Evolutionary conservation across 2,113 vertebrate species (phyloP).

Genomic region (Pungitius pungitius): DNA sequence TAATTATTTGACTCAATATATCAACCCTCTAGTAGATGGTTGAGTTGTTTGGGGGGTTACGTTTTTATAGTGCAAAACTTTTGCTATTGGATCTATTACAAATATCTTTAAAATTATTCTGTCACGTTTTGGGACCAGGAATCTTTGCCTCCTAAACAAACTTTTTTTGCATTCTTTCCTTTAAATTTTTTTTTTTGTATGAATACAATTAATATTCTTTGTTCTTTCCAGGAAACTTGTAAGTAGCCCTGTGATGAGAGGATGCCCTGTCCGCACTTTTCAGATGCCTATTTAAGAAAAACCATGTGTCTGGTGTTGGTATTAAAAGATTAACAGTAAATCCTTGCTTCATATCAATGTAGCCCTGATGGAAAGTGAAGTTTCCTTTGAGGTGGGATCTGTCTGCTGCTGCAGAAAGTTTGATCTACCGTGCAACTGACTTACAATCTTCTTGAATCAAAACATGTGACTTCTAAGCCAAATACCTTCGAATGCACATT

Average conservation of each 20-base stretch:
- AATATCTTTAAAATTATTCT: not conserved
- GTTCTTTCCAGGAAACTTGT: not conserved
- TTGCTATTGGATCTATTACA: not conserved
- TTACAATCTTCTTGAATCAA: conserved; percentile 49
- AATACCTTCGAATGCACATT: conserved; percentile 36
- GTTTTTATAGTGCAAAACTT: not conserved
- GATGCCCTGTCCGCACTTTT: conserved; percentile 22
- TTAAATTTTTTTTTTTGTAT: not conserved
- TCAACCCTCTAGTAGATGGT: not conserved
- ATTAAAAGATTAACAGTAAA: conserved; percentile 79
- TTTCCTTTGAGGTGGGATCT: conserved; percentile 70
- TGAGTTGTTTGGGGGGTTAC: not conserved
- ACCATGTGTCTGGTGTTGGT: conserved; percentile 35
- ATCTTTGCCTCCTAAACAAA: not conserved
- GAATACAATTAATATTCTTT: not conserved
- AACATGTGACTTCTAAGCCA: conserved; percentile 63
- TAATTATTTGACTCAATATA: not conserved
- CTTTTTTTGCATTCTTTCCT: not conserved
- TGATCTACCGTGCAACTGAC: conserved; percentile 62
- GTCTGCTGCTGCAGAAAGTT: conserved; percentile 44
- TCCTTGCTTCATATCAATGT: conserved; percentile 52
- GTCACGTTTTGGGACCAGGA: not conserved
- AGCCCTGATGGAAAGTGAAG: conserved; percentile 69
- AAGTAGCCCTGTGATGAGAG: not conserved
- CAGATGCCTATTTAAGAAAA: conserved; percentile 19